Evolutionary conservation across 2,797 vertebrate species (phyloP).

Genomic region (Hydrophis major): DNA sequence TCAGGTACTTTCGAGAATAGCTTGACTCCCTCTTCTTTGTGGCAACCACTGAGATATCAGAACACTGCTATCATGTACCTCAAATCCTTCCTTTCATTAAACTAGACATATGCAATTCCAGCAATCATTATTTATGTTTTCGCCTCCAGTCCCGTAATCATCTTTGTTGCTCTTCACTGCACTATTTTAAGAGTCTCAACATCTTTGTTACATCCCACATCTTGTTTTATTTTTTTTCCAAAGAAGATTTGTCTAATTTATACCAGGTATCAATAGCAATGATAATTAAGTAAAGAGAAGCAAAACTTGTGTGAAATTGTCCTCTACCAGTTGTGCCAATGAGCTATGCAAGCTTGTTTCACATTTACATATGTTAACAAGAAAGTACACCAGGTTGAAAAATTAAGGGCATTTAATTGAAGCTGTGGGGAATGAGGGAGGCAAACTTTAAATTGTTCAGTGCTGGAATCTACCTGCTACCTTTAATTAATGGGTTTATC

Average conservation of each 20-base stretch:
- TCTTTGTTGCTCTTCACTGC: too few relatives aligned
- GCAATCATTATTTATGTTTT: too few relatives aligned
- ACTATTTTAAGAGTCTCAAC: too few relatives aligned
- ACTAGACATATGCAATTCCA: too few relatives aligned
- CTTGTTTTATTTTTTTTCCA: background rate
- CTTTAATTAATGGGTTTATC: conserved; percentile 31
- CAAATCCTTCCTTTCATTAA: too few relatives aligned
- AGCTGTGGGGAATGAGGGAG: conserved; percentile 21
- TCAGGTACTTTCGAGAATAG: too few relatives aligned
- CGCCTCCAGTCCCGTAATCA: too few relatives aligned
- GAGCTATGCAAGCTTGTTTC: conserved; percentile 25
- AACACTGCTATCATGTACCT: too few relatives aligned
- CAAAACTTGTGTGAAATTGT: background rate
- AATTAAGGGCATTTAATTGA: conserved; percentile 34
- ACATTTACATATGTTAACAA: conserved; percentile 15
- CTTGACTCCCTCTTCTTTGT: too few relatives aligned
- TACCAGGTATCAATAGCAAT: background rate
- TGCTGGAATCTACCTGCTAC: conserved; percentile 1
- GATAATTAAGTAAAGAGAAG: background rate
- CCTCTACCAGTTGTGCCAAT: conserved; percentile 12
- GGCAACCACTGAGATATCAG: too few relatives aligned
- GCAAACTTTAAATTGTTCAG: conserved; percentile 16
- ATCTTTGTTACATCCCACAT: background rate
- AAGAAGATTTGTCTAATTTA: background rate
- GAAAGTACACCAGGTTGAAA: conserved; percentile 6